Conservation (phyloP, 2,888 invertebrate genomes). For the Oscheius onirici region DNA sequence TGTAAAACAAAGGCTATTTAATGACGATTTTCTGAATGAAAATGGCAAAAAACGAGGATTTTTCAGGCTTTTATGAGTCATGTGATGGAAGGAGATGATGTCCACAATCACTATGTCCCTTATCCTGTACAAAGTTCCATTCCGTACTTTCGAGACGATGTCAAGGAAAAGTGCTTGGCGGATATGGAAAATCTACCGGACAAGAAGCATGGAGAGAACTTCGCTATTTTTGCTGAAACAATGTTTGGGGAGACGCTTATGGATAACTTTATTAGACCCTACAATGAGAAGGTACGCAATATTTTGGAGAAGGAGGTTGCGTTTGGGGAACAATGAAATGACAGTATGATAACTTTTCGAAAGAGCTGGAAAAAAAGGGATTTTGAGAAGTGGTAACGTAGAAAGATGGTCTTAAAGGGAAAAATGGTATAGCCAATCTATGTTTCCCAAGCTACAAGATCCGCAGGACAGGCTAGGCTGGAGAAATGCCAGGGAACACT, state of each 20-base stretch:
- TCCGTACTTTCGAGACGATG: conserved; percentile 47
- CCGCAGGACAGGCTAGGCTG: too few relatives aligned
- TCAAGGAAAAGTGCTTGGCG: conserved; percentile 43
- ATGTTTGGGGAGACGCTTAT: conserved; percentile 61
- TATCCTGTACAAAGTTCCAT: conserved; percentile 44
- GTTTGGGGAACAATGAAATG: too few relatives aligned
- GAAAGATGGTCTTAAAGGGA: too few relatives aligned
- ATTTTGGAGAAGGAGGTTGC: too few relatives aligned
- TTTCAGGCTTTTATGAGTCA: conserved; percentile 44
- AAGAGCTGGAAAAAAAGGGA: too few relatives aligned
- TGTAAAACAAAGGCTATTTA: neutral
- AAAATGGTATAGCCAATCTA: too few relatives aligned
- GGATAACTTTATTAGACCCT: conserved; percentile 62
- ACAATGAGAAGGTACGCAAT: conserved; percentile 67
- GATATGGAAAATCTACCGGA: conserved; percentile 43
- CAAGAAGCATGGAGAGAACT: conserved; percentile 44
- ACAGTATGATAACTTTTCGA: too few relatives aligned
- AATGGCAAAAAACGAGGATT: neutral
- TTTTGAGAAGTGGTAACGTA: too few relatives aligned
- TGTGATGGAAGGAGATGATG: conserved; percentile 27
- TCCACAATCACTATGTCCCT: conserved; percentile 37
- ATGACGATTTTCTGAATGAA: neutral
- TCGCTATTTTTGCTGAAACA: conserved; percentile 54
- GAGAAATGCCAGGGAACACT: too few relatives aligned
- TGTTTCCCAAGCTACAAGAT: too few relatives aligned